A percentile compares a stretch with the other conserved stretches of the same genome.
Conservation (phyloP, 2,797 vertebrate species). For the Acropternis orthonyx region DNA sequence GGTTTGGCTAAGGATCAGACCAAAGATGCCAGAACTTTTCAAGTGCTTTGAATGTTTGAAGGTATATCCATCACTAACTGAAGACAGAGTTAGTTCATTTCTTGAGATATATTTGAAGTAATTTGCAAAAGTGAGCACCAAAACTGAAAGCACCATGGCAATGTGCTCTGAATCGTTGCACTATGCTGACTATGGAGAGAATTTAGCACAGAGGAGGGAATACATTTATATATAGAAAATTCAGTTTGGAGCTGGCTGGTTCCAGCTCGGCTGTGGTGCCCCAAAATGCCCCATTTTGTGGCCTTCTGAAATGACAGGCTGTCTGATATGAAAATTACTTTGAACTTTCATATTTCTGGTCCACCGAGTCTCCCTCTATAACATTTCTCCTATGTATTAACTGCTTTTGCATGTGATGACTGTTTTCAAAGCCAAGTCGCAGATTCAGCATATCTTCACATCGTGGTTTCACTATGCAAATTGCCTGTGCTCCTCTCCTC, state of each 20-base stretch:
- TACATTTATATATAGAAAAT: neutral
- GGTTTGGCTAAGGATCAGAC: conserved; percentile 7
- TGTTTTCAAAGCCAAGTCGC: neutral
- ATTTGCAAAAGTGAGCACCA: conserved; percentile 4
- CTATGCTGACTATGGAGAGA: neutral
- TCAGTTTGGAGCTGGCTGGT: neutral
- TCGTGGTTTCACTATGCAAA: neutral
- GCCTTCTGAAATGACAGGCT: neutral
- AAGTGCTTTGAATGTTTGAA: conserved; percentile 13
- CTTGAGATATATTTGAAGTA: conserved; percentile 4
- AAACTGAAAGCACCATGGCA: conserved; percentile 2
- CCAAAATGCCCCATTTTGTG: neutral
- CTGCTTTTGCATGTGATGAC: neutral
- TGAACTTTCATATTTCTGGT: neutral
- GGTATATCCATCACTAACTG: neutral
- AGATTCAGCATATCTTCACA: neutral
- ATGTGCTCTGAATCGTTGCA: neutral
- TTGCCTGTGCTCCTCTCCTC: neutral
- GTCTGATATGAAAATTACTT: neutral
- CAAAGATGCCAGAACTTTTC: neutral
- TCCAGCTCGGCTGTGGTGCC: neutral
- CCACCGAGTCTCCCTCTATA: neutral
- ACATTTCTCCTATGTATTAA: neutral
- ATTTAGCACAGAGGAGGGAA: neutral
- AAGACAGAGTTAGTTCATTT: neutral